These are phyloP conservation scores for Neocrepidodera transversa DNA, from an alignment of 2,888 invertebrate species.

Conservation along the genomic window DNA sequence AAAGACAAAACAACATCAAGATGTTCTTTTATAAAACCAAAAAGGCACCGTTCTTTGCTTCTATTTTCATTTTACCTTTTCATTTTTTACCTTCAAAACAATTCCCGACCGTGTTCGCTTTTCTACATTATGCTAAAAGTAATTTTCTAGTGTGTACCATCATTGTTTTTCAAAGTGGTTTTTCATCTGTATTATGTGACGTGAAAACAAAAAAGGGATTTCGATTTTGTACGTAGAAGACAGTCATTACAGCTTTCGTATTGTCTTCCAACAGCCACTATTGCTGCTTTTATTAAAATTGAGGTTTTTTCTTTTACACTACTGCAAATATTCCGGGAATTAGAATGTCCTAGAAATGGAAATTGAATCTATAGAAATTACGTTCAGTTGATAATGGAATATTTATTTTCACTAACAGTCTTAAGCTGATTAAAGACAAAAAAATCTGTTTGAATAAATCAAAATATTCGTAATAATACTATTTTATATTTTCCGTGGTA, in stretches of 20 bases:
- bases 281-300: slow-evolving; percentile 8
- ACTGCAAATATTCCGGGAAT: not conserved
- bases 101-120: slow-evolving; percentile 5
- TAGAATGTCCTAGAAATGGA: not conserved
- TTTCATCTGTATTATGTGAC: slow-evolving; percentile 19
- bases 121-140: slow-evolving; percentile 1
- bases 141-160: slow-evolving; percentile 18
- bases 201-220: slow-evolving; percentile 14
- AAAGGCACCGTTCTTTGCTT: not conserved
- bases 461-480: no score
- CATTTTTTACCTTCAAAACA: not conserved
- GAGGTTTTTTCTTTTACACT: slow-evolving; percentile 2
- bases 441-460: no score
- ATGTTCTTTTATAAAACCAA: no score
- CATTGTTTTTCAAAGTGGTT: slow-evolving; percentile 20
- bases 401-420: no score
- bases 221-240: slow-evolving; percentile 13
- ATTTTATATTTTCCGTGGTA: no score
- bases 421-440: no score
- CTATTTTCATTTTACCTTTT: not conserved
- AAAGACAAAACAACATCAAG: no score
- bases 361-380: no score
- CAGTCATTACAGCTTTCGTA: slow-evolving; percentile 20
- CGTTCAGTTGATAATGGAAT: no score
- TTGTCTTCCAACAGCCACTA: slow-evolving; percentile 10